Conservation (phyloP, 2,797 vertebrate genomes). For the Melanogrammus aeglefinus region DNA sequence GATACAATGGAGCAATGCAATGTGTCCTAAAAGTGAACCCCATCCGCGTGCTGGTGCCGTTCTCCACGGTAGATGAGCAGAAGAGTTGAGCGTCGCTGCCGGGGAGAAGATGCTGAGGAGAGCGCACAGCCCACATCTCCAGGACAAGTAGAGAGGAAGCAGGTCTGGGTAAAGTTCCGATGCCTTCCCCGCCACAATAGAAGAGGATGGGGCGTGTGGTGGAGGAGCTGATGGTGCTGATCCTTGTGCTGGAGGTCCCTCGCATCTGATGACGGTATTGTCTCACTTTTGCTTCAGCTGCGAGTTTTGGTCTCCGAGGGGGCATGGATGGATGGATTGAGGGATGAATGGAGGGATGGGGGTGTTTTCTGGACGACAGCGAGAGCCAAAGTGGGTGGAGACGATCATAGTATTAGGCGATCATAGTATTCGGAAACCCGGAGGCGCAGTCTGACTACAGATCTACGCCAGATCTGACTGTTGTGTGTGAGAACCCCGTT, state of each 20-base stretch:
- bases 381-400: constrained; percentile 50
- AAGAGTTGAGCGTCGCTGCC: neutral
- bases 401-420: constrained; percentile 51
- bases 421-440: neutral
- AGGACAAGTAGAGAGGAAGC: neutral
- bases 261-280: constrained; percentile 46
- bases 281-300: constrained; percentile 5
- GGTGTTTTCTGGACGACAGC: constrained; percentile 18
- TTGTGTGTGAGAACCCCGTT: neutral
- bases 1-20: neutral
- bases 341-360: neutral
- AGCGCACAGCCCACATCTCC: neutral
- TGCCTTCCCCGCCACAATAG: constrained; percentile 43
- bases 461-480: neutral
- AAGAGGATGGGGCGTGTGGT: constrained; percentile 32
- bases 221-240: neutral
- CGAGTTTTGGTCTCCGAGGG: neutral
- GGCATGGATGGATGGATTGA: neutral
- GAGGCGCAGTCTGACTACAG: neutral
- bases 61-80: neutral
- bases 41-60: neutral
- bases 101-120: neutral
- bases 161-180: neutral
- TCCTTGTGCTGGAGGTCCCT: constrained; percentile 21
- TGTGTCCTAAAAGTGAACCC: neutral